Percentiles rank a stretch among this genome's conserved stretches.
These are phyloP conservation scores for Decapterus maruadsi DNA, from an alignment of 2,797 vertebrate species.

Conservation along the genomic window DNA sequence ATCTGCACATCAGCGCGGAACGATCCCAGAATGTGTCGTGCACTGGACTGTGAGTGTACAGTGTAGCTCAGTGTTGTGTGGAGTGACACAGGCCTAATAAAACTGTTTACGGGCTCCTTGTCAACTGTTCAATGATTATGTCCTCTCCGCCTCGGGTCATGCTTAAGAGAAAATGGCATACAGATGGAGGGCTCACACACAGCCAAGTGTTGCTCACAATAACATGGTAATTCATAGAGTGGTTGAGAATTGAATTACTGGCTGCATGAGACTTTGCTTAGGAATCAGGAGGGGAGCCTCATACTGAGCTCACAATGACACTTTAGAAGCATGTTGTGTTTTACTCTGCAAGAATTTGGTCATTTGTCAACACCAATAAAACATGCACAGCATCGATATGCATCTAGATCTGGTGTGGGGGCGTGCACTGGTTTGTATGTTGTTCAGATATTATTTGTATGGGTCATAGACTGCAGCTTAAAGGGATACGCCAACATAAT, in stretches of 20 bases:
- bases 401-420: neutral
- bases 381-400: neutral
- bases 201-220: slow-evolving; percentile 47
- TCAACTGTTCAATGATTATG: slow-evolving; percentile 53
- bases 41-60: slow-evolving; percentile 29
- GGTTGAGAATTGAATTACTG: slow-evolving; percentile 37
- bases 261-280: slow-evolving; percentile 35
- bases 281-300: slow-evolving; percentile 22
- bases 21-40: slow-evolving; percentile 22
- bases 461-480: neutral
- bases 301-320: slow-evolving; percentile 13
- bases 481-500: too few species aligned
- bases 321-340: neutral
- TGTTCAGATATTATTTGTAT: neutral
- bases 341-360: neutral
- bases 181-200: slow-evolving; percentile 43
- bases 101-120: slow-evolving; percentile 56
- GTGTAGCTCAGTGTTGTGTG: slow-evolving; percentile 37
- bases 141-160: slow-evolving; percentile 36
- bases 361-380: neutral
- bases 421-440: neutral
- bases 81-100: slow-evolving; percentile 49
- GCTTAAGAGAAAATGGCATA: slow-evolving; percentile 51
- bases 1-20: slow-evolving; percentile 23
- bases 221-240: slow-evolving; percentile 34